A percentile compares a stretch with the other conserved stretches of the same genome.
Conservation (phyloP, 2,113 vertebrate species). For the Serilophus lunatus region DNA sequence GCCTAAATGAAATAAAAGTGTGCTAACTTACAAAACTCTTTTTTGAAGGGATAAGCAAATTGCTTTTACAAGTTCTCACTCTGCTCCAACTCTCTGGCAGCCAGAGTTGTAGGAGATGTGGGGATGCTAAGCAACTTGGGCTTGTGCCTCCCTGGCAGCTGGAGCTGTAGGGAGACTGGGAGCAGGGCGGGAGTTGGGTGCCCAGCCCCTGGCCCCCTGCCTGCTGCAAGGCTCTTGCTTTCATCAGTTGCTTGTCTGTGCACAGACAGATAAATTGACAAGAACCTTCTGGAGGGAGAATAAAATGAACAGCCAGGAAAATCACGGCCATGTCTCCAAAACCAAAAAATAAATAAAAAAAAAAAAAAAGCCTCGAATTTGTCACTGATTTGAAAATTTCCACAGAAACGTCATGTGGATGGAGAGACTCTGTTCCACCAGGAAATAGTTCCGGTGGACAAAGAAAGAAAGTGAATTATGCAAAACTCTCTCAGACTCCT, state of each 20-base stretch:
- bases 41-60: neutral
- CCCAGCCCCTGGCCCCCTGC: slow-evolving; percentile 10
- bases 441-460: neutral
- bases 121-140: slow-evolving; percentile 24
- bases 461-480: neutral
- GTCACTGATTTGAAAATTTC: neutral
- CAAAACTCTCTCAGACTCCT: neutral
- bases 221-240: neutral
- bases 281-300: neutral
- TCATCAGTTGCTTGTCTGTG: neutral
- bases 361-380: neutral
- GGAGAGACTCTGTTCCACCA: neutral
- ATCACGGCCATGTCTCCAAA: neutral
- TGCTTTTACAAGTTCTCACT: slow-evolving; percentile 15
- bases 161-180: neutral
- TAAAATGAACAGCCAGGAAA: neutral
- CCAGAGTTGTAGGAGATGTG: neutral
- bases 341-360: neutral
- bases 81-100: neutral
- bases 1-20: neutral
- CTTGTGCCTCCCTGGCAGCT: slow-evolving; percentile 39
- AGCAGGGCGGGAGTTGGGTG: neutral
- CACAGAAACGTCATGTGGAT: neutral
- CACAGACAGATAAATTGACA: neutral
- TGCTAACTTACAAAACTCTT: neutral